A percentile compares a stretch with the other conserved stretches of the same genome.
These are phyloP conservation scores for Rhinichthys klamathensis DNA, from an alignment of 2,113 vertebrate genomes.

Conservation along the genomic window DNA sequence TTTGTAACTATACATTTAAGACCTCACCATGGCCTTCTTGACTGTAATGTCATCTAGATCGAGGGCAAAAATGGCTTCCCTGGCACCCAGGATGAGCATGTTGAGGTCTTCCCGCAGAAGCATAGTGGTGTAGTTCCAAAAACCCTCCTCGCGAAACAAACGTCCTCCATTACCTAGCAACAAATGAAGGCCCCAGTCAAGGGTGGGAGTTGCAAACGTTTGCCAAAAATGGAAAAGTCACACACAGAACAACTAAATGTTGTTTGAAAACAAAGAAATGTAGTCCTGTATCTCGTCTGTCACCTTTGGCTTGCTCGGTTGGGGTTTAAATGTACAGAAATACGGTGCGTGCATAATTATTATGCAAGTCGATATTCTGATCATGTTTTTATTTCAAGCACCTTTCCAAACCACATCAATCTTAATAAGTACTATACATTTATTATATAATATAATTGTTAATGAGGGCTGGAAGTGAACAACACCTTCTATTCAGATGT, in stretches of 20 bases:
- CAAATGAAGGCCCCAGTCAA: neutral
- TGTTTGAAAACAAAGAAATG: neutral
- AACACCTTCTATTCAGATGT: too few relatives aligned
- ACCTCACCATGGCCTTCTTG: conserved; percentile 72
- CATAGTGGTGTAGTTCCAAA: conserved; percentile 78
- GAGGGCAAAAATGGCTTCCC: conserved; percentile 76
- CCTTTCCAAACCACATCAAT: too few relatives aligned
- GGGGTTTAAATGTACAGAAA: neutral
- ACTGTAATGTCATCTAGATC: conserved; percentile 74
- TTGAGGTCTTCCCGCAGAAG: conserved; percentile 74
- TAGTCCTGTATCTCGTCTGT: neutral
- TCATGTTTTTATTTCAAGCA: too few relatives aligned
- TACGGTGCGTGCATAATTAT: too few relatives aligned
- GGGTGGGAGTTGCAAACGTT: neutral
- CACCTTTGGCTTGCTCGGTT: neutral
- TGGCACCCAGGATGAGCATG: conserved; percentile 75
- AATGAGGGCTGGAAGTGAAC: too few relatives aligned
- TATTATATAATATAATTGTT: too few relatives aligned
- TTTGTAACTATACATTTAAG: neutral
- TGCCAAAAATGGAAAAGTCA: neutral
- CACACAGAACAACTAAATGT: neutral
- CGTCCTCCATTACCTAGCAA: conserved; percentile 63
- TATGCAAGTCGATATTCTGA: too few relatives aligned
- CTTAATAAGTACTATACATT: too few relatives aligned
- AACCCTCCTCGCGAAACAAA: conserved; percentile 67